Conservation (phyloP, 1,140 invertebrate genomes). For the Sycobia sp. region DNA sequence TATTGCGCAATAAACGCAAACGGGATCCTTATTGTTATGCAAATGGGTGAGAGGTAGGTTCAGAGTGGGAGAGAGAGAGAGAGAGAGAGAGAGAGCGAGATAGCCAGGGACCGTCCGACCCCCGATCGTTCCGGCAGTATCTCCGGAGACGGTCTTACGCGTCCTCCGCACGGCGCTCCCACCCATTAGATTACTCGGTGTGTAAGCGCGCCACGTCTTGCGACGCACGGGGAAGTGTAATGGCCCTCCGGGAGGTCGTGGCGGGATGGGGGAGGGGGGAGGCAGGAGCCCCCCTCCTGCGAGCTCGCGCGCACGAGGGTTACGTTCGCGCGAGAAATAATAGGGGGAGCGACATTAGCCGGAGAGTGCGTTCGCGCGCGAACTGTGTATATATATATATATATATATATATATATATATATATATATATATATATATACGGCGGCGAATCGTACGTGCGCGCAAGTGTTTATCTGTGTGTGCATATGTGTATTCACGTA, state of each 20-base stretch:
- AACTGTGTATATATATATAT: too few species aligned
- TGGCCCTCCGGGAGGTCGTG: neutral
- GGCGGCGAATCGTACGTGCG: too few species aligned
- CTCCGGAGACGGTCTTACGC: conserved; percentile 30
- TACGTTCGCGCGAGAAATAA: neutral
- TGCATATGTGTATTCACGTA: too few species aligned
- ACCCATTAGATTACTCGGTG: conserved; percentile 15
- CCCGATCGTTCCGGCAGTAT: conserved; percentile 16
- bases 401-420: too few species aligned
- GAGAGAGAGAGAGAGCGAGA: neutral
- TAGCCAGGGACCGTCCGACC: neutral
- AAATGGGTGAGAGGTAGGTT: conserved; percentile 11
- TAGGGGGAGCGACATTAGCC: too few species aligned
- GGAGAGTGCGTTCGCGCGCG: too few species aligned
- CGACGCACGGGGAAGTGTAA: neutral
- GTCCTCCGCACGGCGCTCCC: neutral
- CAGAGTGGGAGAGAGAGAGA: conserved; percentile 14
- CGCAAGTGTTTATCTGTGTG: too few species aligned
- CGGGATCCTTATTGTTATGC: conserved; percentile 35
- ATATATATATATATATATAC: too few species aligned
- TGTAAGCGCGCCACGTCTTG: conserved; percentile 26
- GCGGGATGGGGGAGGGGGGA: neutral
- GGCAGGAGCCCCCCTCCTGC: conserved; percentile 3
- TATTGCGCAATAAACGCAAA: conserved; percentile 37
- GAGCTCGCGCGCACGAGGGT: neutral